phyloP scores from a whole-genome alignment of 2,888 invertebrate genomes.

The Agrotis puta region DNA sequence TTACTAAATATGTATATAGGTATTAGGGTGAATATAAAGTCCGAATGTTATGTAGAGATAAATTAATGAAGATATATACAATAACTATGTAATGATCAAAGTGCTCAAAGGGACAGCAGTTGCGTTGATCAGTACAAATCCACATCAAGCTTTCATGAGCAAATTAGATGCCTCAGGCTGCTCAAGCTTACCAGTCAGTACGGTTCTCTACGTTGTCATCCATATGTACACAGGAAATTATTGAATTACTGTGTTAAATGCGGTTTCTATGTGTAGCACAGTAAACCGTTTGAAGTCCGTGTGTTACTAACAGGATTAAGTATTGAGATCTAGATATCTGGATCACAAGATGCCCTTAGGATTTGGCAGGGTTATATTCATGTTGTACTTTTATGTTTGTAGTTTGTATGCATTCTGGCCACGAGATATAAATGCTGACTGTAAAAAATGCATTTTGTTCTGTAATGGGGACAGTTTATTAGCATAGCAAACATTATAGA shows the following conservation, averaged over 20 bases:
- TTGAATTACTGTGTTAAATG: neutral
- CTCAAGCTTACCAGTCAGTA: neutral
- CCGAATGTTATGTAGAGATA: too few species aligned
- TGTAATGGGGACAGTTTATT: too few species aligned
- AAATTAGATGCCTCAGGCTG: neutral
- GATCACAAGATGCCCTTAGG: neutral
- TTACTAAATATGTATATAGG: too few species aligned
- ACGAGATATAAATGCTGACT: too few species aligned
- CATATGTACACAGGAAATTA: neutral
- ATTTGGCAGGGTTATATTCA: neutral
- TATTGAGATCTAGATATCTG: neutral
- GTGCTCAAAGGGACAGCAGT: neutral
- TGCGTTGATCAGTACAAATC: neutral
- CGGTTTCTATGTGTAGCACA: neutral
- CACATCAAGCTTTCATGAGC: conserved; percentile 16
- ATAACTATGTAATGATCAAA: conserved; percentile 4
- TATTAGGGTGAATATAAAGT: too few species aligned
- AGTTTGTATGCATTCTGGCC: neutral
- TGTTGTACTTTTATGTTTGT: neutral
- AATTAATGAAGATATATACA: too few species aligned
- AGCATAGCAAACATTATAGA: too few species aligned
- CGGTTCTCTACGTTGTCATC: neutral
- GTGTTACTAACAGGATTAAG: neutral
- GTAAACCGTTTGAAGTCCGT: neutral
- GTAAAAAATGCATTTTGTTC: too few species aligned